phyloP scores from a whole-genome alignment of 2,888 invertebrate species.

The Cloeon dipterum region DNA sequence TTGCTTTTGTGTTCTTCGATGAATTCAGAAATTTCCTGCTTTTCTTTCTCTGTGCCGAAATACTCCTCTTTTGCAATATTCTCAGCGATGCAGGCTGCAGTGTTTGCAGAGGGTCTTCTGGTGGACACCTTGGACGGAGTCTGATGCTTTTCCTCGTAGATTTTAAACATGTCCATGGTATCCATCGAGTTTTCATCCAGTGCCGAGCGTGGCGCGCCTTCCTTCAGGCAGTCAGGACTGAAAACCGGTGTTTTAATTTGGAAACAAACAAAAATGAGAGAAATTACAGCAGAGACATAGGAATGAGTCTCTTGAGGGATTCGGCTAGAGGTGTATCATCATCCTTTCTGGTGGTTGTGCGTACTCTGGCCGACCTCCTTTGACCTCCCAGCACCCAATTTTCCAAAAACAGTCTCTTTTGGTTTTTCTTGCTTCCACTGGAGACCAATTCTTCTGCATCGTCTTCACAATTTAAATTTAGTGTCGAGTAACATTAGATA shows the following conservation, averaged over 20 bases:
- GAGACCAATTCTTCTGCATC: too few species aligned
- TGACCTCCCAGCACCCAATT: conserved; percentile 58
- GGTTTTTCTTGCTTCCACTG: too few species aligned
- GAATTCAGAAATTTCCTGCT: conserved; percentile 35
- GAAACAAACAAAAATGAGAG: conserved; percentile 5
- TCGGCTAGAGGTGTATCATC: conserved; percentile 33
- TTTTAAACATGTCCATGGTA: conserved; percentile 33
- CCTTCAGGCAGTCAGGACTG: not conserved
- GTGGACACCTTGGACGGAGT: conserved; percentile 7
- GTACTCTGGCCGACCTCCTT: conserved; percentile 21
- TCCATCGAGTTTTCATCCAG: conserved; percentile 32
- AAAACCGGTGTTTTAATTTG: too few species aligned
- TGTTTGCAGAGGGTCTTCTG: not conserved
- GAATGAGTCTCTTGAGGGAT: conserved; percentile 39
- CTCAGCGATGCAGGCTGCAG: conserved; percentile 13
- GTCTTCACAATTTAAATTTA: too few species aligned
- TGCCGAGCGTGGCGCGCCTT: not conserved
- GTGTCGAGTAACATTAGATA: too few species aligned
- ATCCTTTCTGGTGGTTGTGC: conserved; percentile 26
- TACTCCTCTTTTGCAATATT: conserved; percentile 22
- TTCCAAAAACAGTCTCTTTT: conserved; percentile 43
- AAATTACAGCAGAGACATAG: conserved; percentile 27
- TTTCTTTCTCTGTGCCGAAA: conserved; percentile 40
- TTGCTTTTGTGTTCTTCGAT: conserved; percentile 17
- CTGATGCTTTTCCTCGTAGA: conserved; percentile 28